These are phyloP conservation scores for Clarias pachynema DNA, from an alignment of 2,797 vertebrate species.

Conservation along the genomic window DNA sequence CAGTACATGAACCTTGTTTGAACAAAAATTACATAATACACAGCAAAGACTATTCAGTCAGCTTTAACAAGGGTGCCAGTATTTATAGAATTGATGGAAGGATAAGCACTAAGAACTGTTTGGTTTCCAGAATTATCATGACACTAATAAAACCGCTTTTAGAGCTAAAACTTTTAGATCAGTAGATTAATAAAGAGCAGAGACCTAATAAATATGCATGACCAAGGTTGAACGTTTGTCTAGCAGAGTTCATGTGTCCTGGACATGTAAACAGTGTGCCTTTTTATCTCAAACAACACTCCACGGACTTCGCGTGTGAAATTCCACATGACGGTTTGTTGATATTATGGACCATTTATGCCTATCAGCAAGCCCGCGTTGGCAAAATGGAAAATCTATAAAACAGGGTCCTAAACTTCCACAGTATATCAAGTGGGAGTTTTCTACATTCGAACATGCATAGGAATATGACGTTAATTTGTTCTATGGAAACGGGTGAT, in stretches of 20 bases:
- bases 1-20: neutral
- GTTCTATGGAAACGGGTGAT: neutral
- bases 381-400: neutral
- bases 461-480: neutral
- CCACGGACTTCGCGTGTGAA: neutral
- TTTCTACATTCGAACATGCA: neutral
- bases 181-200: neutral
- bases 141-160: neutral
- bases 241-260: neutral
- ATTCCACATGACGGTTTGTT: conserved; percentile 17
- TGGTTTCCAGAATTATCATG: neutral
- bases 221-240: neutral
- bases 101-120: neutral
- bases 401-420: neutral
- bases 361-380: neutral
- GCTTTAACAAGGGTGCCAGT: neutral
- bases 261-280: conserved; percentile 22
- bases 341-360: neutral
- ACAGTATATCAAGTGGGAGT: neutral
- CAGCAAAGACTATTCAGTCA: neutral
- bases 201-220: neutral
- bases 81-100: neutral
- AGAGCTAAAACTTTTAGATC: neutral
- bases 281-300: conserved; percentile 40
- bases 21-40: neutral